Evolutionary conservation across 2,797 vertebrate genomes (phyloP).

Genomic region (Lepus oiostolus): DNA sequence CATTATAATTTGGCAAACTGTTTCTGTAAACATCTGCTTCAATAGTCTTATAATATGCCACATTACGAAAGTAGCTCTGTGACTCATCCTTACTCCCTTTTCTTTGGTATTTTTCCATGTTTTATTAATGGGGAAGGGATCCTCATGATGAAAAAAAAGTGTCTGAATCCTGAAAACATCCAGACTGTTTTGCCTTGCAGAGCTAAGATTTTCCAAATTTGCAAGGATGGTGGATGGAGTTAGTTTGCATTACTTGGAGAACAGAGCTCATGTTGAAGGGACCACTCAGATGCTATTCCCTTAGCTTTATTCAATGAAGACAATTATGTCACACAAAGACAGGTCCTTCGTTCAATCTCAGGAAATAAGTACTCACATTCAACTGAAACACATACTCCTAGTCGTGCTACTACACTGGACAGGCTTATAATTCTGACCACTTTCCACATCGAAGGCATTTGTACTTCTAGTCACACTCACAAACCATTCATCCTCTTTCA

Average conservation of each 20-base stretch:
- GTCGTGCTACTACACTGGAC: not conserved
- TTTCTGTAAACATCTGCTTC: constrained; percentile 48
- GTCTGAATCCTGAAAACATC: constrained; percentile 52
- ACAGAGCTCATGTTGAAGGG: not conserved
- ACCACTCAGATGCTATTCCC: not conserved
- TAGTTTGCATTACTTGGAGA: not conserved
- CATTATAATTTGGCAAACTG: constrained; percentile 69
- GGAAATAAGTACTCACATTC: not conserved
- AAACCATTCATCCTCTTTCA: not conserved
- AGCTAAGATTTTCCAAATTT: not conserved
- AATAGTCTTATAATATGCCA: constrained; percentile 33
- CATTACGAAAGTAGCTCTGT: constrained; percentile 62
- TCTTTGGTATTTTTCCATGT: constrained; percentile 53
- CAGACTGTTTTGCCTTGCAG: constrained; percentile 67
- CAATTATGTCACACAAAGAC: not conserved
- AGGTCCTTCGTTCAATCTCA: not conserved
- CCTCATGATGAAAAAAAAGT: constrained; percentile 51
- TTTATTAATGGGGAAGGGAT: constrained; percentile 79
- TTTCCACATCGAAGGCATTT: not conserved
- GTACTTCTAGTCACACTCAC: not conserved
- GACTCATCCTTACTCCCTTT: constrained; percentile 31
- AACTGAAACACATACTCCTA: not conserved
- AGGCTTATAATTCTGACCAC: not conserved
- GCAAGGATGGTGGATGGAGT: not conserved
- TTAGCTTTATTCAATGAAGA: not conserved